Conservation (phyloP, 2,113 vertebrate species). For the Hiodon tergisus region DNA sequence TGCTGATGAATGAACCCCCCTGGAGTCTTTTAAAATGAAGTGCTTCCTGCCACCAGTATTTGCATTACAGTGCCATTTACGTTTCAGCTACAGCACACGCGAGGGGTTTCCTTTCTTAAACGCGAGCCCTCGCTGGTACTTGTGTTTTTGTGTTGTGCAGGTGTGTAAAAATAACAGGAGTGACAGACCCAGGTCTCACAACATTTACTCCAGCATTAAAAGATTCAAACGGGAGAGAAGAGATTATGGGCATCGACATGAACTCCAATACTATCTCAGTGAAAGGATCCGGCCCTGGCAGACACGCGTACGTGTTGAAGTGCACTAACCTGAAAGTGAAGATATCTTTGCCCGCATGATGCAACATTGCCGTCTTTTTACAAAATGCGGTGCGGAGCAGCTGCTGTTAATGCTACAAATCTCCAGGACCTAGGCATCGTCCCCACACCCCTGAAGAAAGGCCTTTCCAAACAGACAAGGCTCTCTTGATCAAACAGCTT, state of each 20-base stretch:
- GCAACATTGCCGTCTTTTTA: not conserved
- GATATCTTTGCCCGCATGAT: not conserved
- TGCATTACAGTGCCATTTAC: conserved; percentile 41
- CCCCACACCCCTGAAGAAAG: not conserved
- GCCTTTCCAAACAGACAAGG: conserved; percentile 11
- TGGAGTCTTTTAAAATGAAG: conserved; percentile 47
- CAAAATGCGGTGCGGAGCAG: not conserved
- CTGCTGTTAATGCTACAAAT: not conserved
- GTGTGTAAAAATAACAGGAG: not conserved
- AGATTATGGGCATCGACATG: conserved; percentile 4
- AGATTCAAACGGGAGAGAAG: not conserved
- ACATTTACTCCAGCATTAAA: not conserved
- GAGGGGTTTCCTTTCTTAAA: no score
- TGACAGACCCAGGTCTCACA: not conserved
- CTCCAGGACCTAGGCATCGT: not conserved
- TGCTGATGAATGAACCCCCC: conserved; percentile 56
- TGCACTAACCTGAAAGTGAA: not conserved
- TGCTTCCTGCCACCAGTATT: conserved; percentile 47
- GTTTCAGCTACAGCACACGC: conserved; percentile 6
- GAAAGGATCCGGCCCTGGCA: not conserved
- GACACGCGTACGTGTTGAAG: not conserved
- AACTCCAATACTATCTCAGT: not conserved
- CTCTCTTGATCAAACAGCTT: not conserved
- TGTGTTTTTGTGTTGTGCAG: no score
- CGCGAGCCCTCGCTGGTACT: no score